phyloP scores from a whole-genome alignment of 2,888 invertebrate species.

The Noctua janthe region DNA sequence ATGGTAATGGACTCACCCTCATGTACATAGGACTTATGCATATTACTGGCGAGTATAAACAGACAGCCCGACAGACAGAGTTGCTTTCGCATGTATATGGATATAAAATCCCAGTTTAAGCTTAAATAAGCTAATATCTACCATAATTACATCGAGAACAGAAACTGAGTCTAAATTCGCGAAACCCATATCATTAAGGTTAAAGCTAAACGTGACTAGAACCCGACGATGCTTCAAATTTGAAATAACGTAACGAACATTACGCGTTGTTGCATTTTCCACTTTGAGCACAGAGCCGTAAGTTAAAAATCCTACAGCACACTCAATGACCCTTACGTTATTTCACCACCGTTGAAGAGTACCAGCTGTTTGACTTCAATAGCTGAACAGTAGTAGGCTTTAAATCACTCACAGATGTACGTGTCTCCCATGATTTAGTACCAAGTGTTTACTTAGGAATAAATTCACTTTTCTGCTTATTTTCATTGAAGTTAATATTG shows the following conservation, averaged over 20 bases:
- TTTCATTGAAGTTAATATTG: slow-evolving; percentile 55
- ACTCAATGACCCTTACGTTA: neutral
- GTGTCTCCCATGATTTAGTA: slow-evolving; percentile 37
- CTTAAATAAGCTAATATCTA: too few relatives aligned
- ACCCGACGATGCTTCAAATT: neutral
- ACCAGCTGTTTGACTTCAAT: slow-evolving; percentile 38
- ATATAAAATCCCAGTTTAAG: too few relatives aligned
- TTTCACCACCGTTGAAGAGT: neutral
- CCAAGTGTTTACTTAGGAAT: slow-evolving; percentile 44
- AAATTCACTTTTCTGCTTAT: slow-evolving; percentile 57
- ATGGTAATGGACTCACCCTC: too few relatives aligned
- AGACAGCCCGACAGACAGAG: too few relatives aligned
- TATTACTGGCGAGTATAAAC: too few relatives aligned
- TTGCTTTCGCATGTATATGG: too few relatives aligned
- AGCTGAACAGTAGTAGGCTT: slow-evolving; percentile 22
- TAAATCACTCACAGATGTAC: slow-evolving; percentile 52
- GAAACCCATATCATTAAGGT: neutral
- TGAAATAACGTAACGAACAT: neutral
- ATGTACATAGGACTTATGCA: too few relatives aligned
- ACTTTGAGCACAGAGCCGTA: neutral
- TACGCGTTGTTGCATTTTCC: neutral
- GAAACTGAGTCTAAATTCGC: slow-evolving; percentile 8
- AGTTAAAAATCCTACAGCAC: neutral
- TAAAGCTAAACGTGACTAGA: neutral
- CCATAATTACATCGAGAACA: neutral